Evolutionary conservation across 2,888 invertebrate species (phyloP).

Genomic region (Drosophila demipolita): DNA sequence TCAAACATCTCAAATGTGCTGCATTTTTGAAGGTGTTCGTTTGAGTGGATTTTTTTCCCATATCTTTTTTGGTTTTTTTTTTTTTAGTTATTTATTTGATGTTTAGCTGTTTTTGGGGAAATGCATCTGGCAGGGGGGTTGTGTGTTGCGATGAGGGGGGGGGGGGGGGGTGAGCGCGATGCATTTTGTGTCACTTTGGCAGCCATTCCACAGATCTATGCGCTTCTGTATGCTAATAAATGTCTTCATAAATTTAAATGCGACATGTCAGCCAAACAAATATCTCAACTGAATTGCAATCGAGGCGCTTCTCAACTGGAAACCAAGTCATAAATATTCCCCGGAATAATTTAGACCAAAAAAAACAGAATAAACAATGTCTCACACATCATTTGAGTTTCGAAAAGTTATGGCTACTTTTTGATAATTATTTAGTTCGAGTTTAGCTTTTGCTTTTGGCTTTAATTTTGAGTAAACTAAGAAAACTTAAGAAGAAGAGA

Average conservation of each 20-base stretch:
- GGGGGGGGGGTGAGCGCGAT: conserved; percentile 11
- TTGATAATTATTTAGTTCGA: conserved; percentile 1
- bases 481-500: neutral
- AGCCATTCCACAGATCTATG: conserved; percentile 74
- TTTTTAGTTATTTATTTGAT: conserved; percentile 62
- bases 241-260: conserved; percentile 80
- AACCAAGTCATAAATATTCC: conserved; percentile 68
- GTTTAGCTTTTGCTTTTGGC: neutral
- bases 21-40: conserved; percentile 38
- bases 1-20: conserved; percentile 65
- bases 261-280: conserved; percentile 60
- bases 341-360: conserved; percentile 47
- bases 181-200: conserved; percentile 71
- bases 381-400: conserved; percentile 51
- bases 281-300: conserved; percentile 25
- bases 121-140: conserved; percentile 32
- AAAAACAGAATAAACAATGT: conserved; percentile 31
- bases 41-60: conserved; percentile 10
- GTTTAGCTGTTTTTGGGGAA: conserved; percentile 45
- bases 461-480: neutral
- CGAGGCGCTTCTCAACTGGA: conserved; percentile 35
- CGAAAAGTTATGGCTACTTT: conserved; percentile 28
- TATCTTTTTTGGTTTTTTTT: conserved; percentile 10
- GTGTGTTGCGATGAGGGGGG: neutral
- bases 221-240: conserved; percentile 76